phyloP scores from a whole-genome alignment of 2,888 invertebrate genomes.

The Linyphia triangularis region DNA sequence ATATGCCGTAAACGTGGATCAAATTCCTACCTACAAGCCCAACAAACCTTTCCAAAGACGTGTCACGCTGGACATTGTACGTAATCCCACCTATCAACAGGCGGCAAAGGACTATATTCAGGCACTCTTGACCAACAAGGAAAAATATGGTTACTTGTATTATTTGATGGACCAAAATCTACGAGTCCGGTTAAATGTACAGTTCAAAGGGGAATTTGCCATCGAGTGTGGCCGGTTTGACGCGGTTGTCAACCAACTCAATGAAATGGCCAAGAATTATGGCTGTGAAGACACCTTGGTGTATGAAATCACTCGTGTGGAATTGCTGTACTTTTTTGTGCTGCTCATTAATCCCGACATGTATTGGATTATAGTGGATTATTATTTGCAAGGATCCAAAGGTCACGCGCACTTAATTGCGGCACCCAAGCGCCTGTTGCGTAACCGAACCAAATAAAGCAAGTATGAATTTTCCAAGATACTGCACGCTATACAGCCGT shows the following conservation, averaged over 20 bases:
- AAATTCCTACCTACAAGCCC: not conserved
- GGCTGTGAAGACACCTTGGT: not conserved
- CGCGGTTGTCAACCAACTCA: not conserved
- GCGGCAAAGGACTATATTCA: not conserved
- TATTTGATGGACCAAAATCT: not conserved
- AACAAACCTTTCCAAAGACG: not conserved
- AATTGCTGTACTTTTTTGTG: constrained; percentile 9
- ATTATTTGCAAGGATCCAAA: not conserved
- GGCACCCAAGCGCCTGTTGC: not conserved
- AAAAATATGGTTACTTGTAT: constrained; percentile 1
- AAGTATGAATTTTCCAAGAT: constrained; percentile 22
- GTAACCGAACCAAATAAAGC: not conserved
- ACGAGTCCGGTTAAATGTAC: not conserved
- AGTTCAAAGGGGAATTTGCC: constrained; percentile 17
- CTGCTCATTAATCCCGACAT: not conserved
- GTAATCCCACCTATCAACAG: not conserved
- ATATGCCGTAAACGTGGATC: not conserved
- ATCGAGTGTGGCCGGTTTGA: not conserved
- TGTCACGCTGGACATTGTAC: not conserved
- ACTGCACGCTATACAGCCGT: not conserved
- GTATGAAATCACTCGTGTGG: constrained; percentile 15
- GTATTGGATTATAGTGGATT: constrained; percentile 12
- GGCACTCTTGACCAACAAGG: not conserved
- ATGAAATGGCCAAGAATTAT: not conserved
- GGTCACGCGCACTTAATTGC: not conserved